These are phyloP conservation scores for Lasioglossum villosulum DNA, from an alignment of 2,888 invertebrate species.

Conservation along the genomic window DNA sequence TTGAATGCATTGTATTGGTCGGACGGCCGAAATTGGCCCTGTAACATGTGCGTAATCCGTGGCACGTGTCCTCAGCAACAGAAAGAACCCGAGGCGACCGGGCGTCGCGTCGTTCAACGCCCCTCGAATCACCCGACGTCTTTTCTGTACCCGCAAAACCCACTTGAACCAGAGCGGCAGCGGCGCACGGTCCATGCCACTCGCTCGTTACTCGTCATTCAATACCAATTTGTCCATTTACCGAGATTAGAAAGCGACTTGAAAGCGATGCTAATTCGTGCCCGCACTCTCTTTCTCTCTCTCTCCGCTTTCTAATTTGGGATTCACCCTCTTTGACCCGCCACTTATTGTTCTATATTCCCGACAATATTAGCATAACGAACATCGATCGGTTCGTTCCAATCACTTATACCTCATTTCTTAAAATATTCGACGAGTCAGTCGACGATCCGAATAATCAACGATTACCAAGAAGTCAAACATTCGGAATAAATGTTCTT, in stretches of 20 bases:
- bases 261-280: slow-evolving; percentile 79
- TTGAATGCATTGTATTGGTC: slow-evolving; percentile 54
- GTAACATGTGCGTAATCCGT: slow-evolving; percentile 81
- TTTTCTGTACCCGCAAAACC: slow-evolving; percentile 67
- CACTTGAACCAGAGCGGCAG: slow-evolving; percentile 54
- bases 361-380: slow-evolving; percentile 66
- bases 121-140: slow-evolving; percentile 48
- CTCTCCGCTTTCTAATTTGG: slow-evolving; percentile 73
- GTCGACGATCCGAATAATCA: neutral
- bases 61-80: slow-evolving; percentile 78
- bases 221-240: slow-evolving; percentile 75
- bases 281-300: slow-evolving; percentile 51
- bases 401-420: slow-evolving; percentile 19
- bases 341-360: slow-evolving; percentile 66
- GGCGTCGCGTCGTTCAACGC: slow-evolving; percentile 39
- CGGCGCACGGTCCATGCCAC: slow-evolving; percentile 49
- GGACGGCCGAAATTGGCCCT: slow-evolving; percentile 81
- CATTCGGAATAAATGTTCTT: neutral
- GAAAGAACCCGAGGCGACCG: slow-evolving; percentile 37
- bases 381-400: slow-evolving; percentile 37
- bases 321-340: slow-evolving; percentile 70
- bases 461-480: neutral
- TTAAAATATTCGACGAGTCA: neutral
- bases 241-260: slow-evolving; percentile 80
- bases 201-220: slow-evolving; percentile 78